phyloP scores from a whole-genome alignment of 2,113 vertebrate species.

The Leptocoma aspasia region DNA sequence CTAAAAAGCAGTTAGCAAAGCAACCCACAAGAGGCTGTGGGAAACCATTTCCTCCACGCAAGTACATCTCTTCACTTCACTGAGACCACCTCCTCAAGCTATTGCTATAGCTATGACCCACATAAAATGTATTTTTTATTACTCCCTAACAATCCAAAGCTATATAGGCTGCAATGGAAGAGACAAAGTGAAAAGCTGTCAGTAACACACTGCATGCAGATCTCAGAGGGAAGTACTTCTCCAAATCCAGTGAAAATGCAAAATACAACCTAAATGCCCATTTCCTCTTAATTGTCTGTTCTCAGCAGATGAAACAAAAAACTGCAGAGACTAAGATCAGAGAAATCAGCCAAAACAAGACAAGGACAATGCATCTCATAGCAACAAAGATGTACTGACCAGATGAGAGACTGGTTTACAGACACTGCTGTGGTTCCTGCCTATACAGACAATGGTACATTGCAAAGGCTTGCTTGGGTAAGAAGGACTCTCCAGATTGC shows the following conservation, averaged over 20 bases:
- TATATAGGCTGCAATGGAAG: not conserved
- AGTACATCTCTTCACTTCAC: not conserved
- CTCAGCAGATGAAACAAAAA: not conserved
- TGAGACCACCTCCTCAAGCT: not conserved
- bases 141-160: not conserved
- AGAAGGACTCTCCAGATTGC: not conserved
- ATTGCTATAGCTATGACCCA: not conserved
- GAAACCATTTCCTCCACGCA: not conserved
- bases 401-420: not conserved
- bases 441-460: accelerated
- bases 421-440: not conserved
- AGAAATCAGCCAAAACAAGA: not conserved
- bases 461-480: not conserved
- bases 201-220: not conserved
- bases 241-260: not conserved
- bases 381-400: not conserved
- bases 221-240: not conserved
- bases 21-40: not conserved
- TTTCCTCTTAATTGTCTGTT: not conserved
- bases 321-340: not conserved
- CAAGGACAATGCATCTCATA: not conserved
- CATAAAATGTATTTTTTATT: not conserved
- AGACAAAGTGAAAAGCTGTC: not conserved
- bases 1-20: not conserved
- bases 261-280: not conserved